A percentile compares a stretch with the other conserved stretches of the same genome.
Conservation (phyloP, 2,113 vertebrate genomes). For the Vombatus ursinus region DNA sequence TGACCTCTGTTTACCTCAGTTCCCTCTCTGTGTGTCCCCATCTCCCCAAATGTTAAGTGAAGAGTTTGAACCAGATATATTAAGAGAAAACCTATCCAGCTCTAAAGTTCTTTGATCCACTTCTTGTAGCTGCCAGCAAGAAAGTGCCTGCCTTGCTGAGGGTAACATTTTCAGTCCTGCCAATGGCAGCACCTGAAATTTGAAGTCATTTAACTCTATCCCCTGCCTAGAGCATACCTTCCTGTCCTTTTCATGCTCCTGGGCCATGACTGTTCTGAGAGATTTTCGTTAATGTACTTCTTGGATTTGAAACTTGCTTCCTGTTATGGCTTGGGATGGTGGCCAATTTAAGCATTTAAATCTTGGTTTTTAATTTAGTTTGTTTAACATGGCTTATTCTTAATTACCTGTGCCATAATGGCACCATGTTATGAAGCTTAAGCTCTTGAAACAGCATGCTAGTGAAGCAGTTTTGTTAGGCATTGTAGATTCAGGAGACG, state of each 20-base stretch:
- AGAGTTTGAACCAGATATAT: not conserved
- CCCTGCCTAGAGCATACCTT: not conserved
- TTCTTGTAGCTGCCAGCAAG: not conserved
- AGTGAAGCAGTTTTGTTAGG: not conserved
- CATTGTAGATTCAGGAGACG: not conserved
- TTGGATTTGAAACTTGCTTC: slow-evolving; percentile 38
- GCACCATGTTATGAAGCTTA: not conserved
- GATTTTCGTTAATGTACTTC: slow-evolving; percentile 15
- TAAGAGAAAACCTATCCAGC: not conserved
- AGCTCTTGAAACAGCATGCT: slow-evolving; percentile 49
- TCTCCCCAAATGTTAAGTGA: not conserved
- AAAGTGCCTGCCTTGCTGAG: not conserved
- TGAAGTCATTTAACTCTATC: not conserved
- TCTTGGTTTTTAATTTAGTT: slow-evolving; percentile 53
- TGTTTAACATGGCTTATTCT: slow-evolving; percentile 38
- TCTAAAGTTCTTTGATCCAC: not conserved
- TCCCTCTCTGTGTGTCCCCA: not conserved
- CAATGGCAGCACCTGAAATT: not conserved
- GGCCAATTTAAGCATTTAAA: slow-evolving; percentile 50
- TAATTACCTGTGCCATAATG: slow-evolving; percentile 43
- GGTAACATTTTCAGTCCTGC: not conserved
- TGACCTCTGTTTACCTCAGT: not conserved
- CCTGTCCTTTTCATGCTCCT: not conserved
- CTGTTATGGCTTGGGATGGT: slow-evolving; percentile 30
- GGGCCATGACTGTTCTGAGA: not conserved